These are phyloP conservation scores for Falco columbarius DNA, from an alignment of 2,797 vertebrate genomes.

Conservation along the genomic window DNA sequence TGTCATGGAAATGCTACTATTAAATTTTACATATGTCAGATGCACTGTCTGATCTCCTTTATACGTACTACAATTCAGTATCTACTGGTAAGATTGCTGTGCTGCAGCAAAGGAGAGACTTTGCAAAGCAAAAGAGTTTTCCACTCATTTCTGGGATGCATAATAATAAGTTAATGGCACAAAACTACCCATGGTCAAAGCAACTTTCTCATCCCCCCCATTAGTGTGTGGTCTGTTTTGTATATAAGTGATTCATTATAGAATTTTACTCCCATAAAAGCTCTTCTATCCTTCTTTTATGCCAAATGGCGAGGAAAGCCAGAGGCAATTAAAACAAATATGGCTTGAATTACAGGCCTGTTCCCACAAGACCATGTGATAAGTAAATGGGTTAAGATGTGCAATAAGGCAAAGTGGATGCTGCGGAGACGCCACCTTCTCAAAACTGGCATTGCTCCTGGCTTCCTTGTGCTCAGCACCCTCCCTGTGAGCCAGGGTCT, in stretches of 20 bases:
- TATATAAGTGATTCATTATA: not conserved
- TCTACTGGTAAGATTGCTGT: not conserved
- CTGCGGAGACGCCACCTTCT: not conserved
- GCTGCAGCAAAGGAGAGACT: not conserved
- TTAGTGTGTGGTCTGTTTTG: not conserved
- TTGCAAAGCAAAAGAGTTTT: not conserved
- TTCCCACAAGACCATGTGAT: not conserved
- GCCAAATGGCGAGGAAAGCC: not conserved
- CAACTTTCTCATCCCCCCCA: not conserved
- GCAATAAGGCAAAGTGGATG: not conserved
- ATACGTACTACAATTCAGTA: not conserved
- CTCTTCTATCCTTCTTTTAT: conserved; percentile 3
- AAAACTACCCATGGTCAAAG: not conserved
- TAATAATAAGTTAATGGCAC: not conserved
- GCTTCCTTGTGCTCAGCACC: not conserved
- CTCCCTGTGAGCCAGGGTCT: not conserved
- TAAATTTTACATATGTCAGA: not conserved
- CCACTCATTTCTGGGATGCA: not conserved
- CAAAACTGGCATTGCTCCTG: not conserved
- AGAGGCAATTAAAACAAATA: conserved; percentile 41
- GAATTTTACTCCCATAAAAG: conserved; percentile 48
- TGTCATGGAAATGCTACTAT: not conserved
- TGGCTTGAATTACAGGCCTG: conserved; percentile 10
- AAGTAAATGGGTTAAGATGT: not conserved
- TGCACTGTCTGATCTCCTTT: not conserved